Percentiles rank a stretch among this genome's conserved stretches.
phyloP scores from a whole-genome alignment of 2,797 vertebrate genomes.

The Ciconia nigra region DNA sequence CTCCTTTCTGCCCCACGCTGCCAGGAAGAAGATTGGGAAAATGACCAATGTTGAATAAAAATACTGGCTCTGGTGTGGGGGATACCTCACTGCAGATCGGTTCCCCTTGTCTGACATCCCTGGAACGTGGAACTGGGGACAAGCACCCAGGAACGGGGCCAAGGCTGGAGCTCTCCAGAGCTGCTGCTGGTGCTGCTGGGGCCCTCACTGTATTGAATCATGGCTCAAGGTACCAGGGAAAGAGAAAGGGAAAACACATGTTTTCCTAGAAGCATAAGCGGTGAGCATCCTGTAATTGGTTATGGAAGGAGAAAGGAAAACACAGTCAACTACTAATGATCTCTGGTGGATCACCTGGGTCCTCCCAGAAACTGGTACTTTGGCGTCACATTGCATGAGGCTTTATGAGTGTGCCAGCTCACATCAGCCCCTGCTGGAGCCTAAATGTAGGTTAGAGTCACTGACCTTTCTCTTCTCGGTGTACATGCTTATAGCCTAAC shows the following conservation, averaged over 20 bases:
- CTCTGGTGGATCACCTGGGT: neutral
- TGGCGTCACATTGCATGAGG: neutral
- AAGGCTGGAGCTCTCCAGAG: neutral
- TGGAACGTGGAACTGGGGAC: neutral
- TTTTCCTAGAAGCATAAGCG: neutral
- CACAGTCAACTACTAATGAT: neutral
- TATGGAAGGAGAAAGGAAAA: neutral
- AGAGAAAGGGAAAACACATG: neutral
- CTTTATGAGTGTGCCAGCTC: neutral
- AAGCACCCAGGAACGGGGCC: neutral
- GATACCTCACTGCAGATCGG: neutral
- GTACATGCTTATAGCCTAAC: neutral
- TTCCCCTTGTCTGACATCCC: neutral
- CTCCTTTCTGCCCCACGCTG: neutral
- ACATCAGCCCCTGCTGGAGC: neutral
- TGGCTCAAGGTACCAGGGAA: neutral
- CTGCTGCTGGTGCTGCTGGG: neutral
- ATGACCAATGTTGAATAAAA: neutral
- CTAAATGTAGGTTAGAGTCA: neutral
- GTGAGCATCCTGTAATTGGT: neutral
- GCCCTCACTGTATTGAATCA: fast-evolving
- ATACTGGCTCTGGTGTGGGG: neutral
- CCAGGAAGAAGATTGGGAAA: neutral
- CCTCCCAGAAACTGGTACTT: neutral
- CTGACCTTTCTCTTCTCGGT: neutral